Percentiles rank a stretch among this genome's conserved stretches.
Conservation (phyloP, 35 echinoderm and acorn worm genomes). For the Apostichopus californicus region DNA sequence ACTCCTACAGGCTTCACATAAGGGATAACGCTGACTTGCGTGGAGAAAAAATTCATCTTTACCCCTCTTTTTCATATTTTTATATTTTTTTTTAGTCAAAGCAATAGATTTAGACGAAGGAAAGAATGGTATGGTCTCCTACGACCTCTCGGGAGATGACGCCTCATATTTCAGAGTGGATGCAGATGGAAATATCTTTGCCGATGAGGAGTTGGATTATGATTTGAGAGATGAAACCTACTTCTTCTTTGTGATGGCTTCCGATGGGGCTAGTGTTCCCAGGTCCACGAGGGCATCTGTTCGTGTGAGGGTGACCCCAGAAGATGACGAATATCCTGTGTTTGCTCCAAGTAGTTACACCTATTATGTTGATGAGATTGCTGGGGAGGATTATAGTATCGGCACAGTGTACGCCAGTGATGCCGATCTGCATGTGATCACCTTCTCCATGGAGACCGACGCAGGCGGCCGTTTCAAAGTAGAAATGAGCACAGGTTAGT, state of each 20-base stretch:
- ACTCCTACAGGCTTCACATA: too few relatives aligned
- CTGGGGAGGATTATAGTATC: slow-evolving; percentile 62
- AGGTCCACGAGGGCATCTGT: slow-evolving; percentile 50
- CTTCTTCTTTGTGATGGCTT: slow-evolving; percentile 41
- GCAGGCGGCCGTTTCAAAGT: slow-evolving; percentile 61
- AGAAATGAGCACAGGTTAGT: slow-evolving; percentile 69
- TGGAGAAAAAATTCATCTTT: too few relatives aligned
- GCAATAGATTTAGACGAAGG: slow-evolving; percentile 72
- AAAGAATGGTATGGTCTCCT: slow-evolving; percentile 63
- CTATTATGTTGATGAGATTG: slow-evolving; percentile 86
- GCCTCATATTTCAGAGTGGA: slow-evolving; percentile 66
- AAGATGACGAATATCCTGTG: slow-evolving; percentile 72
- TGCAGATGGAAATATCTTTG: slow-evolving; percentile 37
- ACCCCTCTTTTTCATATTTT: too few relatives aligned
- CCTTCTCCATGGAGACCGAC: slow-evolving; percentile 54
- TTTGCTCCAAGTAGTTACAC: slow-evolving; percentile 69
- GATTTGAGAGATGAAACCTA: slow-evolving; percentile 48
- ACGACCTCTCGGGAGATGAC: slow-evolving; percentile 57
- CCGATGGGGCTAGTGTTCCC: slow-evolving; percentile 40
- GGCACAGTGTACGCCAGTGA: slow-evolving; percentile 94
- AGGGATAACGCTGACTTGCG: too few relatives aligned
- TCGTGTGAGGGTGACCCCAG: slow-evolving; percentile 48
- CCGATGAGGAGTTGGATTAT: slow-evolving; percentile 45
- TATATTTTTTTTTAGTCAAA: slow-evolving; percentile 26
- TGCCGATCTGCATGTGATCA: slow-evolving; percentile 69